Base-by-base conservation (phyloP, 2,888 invertebrate species). In the Apodemia duryi region DNA sequence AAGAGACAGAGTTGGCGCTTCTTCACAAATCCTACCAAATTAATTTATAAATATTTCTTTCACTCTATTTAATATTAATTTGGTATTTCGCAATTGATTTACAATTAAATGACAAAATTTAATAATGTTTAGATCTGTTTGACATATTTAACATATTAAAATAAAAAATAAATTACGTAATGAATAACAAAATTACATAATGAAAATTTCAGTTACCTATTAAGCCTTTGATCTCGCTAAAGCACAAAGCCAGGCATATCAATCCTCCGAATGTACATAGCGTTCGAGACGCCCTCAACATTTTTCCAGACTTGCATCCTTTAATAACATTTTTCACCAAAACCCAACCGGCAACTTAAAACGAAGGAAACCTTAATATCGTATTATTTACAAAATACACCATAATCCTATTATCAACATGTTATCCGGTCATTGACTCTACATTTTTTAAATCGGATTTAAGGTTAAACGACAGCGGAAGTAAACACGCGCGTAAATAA, bases 291-390 rank as follows among this genome's bases (percentile, higher is more conserved):
- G 80, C 83, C 76, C 74, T 88, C 86, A 90, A 81, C 91, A 91
- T 91, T 86, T 85, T 91, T 83, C 86, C 84, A 71, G 85, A 78
- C 74, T 86, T 86, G 85, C 86, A 86, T 87, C 81, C 79, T 83
- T 71, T 77, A 71, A 72, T 70, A 77, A 75, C 88, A 88, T 88
- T 85, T 83, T 85, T 77, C 81, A 75, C 81, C 71, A 75, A 73
- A 75, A 80, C 71, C 71, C 72, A n/a, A 68, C 60, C 61, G 68
- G 64, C 69, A 73, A 68, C 68, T 66, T 75, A 78, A 73, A 78
- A 78, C 70, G 69, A 73, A 70, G 72, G 74, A 73, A 78, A 74
- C 69, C 70, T 71, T 62, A 72, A 74, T 73, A 73, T 72, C 78
- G 78, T 80, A 79, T 78, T 73, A 72, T 74, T 81, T 77, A 81